Percentiles rank a stretch among this genome's conserved stretches.
Conservation (phyloP, 2,797 vertebrate genomes). For the Hoplostethus mediterraneus region DNA sequence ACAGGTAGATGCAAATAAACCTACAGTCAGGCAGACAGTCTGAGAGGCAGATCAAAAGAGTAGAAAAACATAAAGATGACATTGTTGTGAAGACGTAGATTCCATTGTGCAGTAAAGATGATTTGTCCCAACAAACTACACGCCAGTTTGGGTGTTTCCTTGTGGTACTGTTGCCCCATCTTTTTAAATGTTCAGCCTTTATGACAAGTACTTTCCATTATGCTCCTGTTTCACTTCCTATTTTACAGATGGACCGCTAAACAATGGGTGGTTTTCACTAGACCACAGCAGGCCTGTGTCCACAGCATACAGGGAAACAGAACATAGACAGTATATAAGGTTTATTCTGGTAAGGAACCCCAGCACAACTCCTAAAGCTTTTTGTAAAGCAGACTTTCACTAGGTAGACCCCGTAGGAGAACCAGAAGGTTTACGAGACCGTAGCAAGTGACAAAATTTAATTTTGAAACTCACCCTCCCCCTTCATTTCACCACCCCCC, state of each 20-base stretch:
- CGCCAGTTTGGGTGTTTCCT: slow-evolving; percentile 37
- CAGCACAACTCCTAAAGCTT: slow-evolving; percentile 29
- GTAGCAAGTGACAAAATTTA: slow-evolving; percentile 6
- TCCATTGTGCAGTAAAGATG: slow-evolving; percentile 24
- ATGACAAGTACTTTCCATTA: slow-evolving; percentile 43
- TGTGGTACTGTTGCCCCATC: neutral
- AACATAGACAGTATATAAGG: neutral
- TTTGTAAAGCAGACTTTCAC: slow-evolving; percentile 19
- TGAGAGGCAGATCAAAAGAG: slow-evolving; percentile 1
- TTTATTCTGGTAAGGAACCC: slow-evolving; percentile 11
- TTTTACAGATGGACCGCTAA: slow-evolving; percentile 31
- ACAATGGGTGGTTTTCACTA: slow-evolving; percentile 32
- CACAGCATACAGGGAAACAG: slow-evolving; percentile 16
- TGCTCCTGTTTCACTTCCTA: slow-evolving; percentile 34
- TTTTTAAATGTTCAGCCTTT: slow-evolving; percentile 29
- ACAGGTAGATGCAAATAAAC: slow-evolving; percentile 5
- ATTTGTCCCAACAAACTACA: slow-evolving; percentile 16
- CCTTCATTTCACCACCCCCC: slow-evolving; percentile 5
- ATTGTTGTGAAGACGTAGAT: slow-evolving; percentile 27
- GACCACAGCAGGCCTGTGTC: neutral
- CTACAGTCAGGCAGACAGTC: neutral
- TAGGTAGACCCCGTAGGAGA: neutral
- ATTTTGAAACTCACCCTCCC: slow-evolving; percentile 3
- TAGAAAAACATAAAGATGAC: slow-evolving; percentile 26
- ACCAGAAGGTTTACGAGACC: slow-evolving; percentile 35